Base-by-base conservation (phyloP, 2,888 invertebrate species). In the Apodemia duryi region DNA sequence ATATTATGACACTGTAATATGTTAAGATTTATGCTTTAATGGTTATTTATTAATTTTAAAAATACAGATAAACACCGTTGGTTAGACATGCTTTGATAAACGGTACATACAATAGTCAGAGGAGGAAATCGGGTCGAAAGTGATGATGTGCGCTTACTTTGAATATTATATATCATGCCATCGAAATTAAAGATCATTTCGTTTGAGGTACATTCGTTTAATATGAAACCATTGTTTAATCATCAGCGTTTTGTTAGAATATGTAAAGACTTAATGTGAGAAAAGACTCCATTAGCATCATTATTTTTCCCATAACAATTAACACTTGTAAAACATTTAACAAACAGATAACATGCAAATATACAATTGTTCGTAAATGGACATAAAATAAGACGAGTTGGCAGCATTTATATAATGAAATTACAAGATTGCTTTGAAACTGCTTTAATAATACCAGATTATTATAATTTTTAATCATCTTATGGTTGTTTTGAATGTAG, bases 371-470 rank as follows among this genome's bases (percentile, higher is more conserved):
- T 54, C 10, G 10, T 43, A 43, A 43, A 43, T 43, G 43, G 10
- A 9, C 43, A 41, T 41, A 28, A 62, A 62, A 64, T 64, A 62
- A 64, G 64, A 67, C 28, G 21, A 54, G 64, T n/a, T 61, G 11
- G 49, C 5, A 62, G 41, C 52, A 38, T 65, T 63, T 63, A 63
- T 64, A 51, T 72, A 72, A 70, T 69, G 69, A 67, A 67, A 69
- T 70, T 43, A 43, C 43, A 11, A 72, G 69, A 69, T 69, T 70
- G 21, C 54, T 54, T 54, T 28, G 10, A 28, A 54, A 54, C 28
- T 28, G 28, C 54, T 54, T 21, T 9, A 54, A 32, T 54, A 29
- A 54, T 10, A 54, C 21, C 21, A 54, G 54, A 54, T 54, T 28
- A 28, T 10, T 54, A 54, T 54, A 2, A 54, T 7, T 54, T 54